Conservation (phyloP, 2,888 invertebrate species). For the Frankliniella fusca region DNA sequence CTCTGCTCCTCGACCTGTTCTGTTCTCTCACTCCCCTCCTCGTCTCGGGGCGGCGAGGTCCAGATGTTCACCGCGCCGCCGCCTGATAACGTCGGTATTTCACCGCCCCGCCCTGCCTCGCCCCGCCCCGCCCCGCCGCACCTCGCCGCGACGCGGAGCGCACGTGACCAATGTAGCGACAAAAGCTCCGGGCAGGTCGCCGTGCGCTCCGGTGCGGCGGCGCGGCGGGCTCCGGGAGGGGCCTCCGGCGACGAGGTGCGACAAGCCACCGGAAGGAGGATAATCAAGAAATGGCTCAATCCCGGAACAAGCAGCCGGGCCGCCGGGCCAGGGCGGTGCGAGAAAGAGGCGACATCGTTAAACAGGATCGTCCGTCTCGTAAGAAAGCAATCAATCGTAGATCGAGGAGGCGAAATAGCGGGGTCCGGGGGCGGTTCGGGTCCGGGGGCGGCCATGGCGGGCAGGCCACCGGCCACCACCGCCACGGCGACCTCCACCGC, state of each 20-base stretch:
- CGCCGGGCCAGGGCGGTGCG: not conserved
- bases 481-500: not conserved
- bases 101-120: constrained; percentile 12
- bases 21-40: no score
- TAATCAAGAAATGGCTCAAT: constrained; percentile 26
- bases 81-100: constrained; percentile 3
- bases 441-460: no score
- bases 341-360: not conserved
- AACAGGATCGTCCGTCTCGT: constrained; percentile 19
- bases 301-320: not conserved
- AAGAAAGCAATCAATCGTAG: constrained; percentile 24
- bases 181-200: not conserved
- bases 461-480: no score
- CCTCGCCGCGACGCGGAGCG: not conserved
- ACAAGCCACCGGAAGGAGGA: not conserved
- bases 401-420: constrained; percentile 21
- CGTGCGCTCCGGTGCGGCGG: not conserved
- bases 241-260: not conserved
- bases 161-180: constrained; percentile 5
- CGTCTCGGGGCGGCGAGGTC: not conserved
- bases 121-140: not conserved
- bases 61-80: constrained; percentile 11
- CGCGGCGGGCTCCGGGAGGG: not conserved
- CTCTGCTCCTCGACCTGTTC: no score
- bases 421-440: not conserved